Base-by-base conservation (phyloP, 2,797 vertebrate species). In the Chromobotia macracanthus region DNA sequence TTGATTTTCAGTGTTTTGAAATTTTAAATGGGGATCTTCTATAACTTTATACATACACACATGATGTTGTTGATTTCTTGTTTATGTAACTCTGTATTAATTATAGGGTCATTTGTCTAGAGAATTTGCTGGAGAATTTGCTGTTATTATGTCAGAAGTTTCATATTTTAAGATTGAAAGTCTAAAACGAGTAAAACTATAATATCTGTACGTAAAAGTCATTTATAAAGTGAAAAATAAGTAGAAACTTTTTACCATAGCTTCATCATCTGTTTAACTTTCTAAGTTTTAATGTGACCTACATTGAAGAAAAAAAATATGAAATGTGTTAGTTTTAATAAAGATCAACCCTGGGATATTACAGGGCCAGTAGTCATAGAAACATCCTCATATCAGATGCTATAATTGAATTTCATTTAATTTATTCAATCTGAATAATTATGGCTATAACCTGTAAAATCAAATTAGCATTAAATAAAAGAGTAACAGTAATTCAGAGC, bases 261-360 rank as follows among this genome's bases (percentile, higher is more conserved):
- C n/a, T n/a, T n/a, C n/a, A n/a, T n/a, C n/a, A n/a, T n/a, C n/a
- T n/a, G n/a, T n/a, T n/a, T n/a, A n/a, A n/a, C n/a, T n/a, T n/a
- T n/a, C n/a, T n/a, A n/a, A n/a, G 25, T 31, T 61, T 61, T 61
- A 31, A 61, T 61, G 58, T 61, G 58, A 61, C 58, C 58, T 61
- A 61, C 8, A 61, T 61, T 28, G 16, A 61, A 61, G 58, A 61
- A 21, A 58, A 58, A 58, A 12, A 31, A 61, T 23, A 44, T 58
- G 2, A 61, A 61, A 28, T 61, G 1, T 16, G 25, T 60, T 25
- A 13, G 56, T 58, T 58, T 25, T 25, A 60, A 28, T 60, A 60
- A 60, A 60, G 28, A 28, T 58, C 23, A 60, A 7, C 19, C 6
- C 1, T 13, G 2, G 25, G 23, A 28, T 60, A 60, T 60, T 28